phyloP scores from a whole-genome alignment of 1,140 invertebrate genomes.

The Drosophila quadrilineata region DNA sequence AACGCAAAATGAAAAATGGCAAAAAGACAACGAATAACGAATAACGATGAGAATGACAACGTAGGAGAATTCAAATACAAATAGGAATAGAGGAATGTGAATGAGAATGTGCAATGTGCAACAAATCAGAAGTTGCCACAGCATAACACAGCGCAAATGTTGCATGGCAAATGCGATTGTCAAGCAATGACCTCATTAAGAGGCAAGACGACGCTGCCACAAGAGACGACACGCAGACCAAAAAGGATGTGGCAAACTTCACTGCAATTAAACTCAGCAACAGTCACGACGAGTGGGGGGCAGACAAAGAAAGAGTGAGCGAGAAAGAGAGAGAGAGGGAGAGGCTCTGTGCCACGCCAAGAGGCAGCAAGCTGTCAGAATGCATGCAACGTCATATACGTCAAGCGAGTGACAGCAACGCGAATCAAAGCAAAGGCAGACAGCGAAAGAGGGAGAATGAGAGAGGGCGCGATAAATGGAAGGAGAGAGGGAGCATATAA shows the following conservation, averaged over 20 bases:
- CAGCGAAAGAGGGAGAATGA: no score
- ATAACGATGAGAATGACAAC: slow-evolving; percentile 36
- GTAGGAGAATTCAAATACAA: slow-evolving; percentile 26
- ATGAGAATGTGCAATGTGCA: slow-evolving; percentile 4
- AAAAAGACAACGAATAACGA: slow-evolving; percentile 42
- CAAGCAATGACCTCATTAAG: slow-evolving; percentile 79
- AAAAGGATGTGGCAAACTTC: slow-evolving; percentile 38
- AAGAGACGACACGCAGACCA: slow-evolving; percentile 19
- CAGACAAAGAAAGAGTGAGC: background rate
- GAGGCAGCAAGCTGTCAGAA: slow-evolving; percentile 59
- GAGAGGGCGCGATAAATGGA: no score
- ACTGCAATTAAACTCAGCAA: slow-evolving; percentile 53
- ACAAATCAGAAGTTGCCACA: slow-evolving; percentile 42
- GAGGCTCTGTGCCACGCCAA: background rate
- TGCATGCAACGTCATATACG: slow-evolving; percentile 70
- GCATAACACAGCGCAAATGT: slow-evolving; percentile 56
- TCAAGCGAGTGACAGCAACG: slow-evolving; percentile 42
- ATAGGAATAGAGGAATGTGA: slow-evolving; percentile 8
- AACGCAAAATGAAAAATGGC: slow-evolving; percentile 46
- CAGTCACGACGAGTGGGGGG: no score
- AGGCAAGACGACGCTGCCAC: slow-evolving; percentile 7
- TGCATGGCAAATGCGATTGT: slow-evolving; percentile 75
- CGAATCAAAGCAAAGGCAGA: slow-evolving; percentile 19
- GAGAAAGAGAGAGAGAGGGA: background rate
- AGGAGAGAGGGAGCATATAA: no score